Percentiles rank a stretch among this genome's conserved stretches.
Conservation (phyloP, 2,797 vertebrate species). For the Hydrolagus colliei region DNA sequence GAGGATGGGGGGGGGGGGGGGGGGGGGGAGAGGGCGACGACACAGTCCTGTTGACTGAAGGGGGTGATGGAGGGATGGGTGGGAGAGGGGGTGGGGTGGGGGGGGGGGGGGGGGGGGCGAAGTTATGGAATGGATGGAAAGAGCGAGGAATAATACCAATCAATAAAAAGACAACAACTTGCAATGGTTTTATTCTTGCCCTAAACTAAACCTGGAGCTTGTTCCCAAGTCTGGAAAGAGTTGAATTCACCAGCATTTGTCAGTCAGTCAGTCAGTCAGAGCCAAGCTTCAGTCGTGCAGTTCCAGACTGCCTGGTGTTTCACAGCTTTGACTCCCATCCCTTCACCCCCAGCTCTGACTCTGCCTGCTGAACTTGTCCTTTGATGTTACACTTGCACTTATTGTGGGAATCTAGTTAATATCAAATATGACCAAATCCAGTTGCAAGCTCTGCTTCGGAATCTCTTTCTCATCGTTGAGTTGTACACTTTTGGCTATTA, state of each 20-base stretch:
- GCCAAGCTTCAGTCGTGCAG: neutral
- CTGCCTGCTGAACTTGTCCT: neutral
- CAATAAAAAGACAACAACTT: too few relatives aligned
- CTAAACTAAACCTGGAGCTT: too few relatives aligned
- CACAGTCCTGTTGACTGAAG: too few relatives aligned
- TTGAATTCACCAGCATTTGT: too few relatives aligned
- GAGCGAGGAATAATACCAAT: too few relatives aligned
- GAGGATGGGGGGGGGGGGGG: neutral
- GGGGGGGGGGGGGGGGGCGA: too few relatives aligned
- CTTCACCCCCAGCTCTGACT: too few relatives aligned
- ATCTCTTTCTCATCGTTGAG: too few relatives aligned
- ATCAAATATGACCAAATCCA: neutral
- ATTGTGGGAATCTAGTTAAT: neutral
- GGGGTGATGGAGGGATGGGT: too few relatives aligned
- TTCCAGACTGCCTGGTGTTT: neutral
- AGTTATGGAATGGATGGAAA: neutral
- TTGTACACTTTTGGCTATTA: too few relatives aligned
- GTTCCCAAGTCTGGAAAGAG: too few relatives aligned
- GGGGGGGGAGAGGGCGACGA: neutral
- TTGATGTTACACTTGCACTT: neutral
- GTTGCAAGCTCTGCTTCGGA: neutral
- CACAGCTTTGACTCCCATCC: neutral
- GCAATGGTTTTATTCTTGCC: too few relatives aligned
- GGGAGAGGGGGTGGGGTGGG: neutral
- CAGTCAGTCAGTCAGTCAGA: neutral